Base-by-base conservation (phyloP, 2,797 vertebrate species). In the Liasis olivaceus region DNA sequence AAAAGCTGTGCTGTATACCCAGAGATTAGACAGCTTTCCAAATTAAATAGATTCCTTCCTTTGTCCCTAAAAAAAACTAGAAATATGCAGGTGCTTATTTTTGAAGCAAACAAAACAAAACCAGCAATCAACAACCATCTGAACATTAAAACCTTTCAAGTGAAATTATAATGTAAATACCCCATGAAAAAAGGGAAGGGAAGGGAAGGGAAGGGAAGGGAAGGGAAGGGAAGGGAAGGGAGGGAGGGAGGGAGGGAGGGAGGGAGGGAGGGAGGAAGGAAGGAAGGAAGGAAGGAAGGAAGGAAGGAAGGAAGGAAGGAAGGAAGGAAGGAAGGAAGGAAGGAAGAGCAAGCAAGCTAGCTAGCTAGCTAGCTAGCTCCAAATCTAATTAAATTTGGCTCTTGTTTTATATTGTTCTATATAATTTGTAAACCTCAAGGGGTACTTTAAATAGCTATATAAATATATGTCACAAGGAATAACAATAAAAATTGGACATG, bases 1-100 rank as follows among this genome's bases (percentile, higher is more conserved):
- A 96, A 97, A 96, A 90, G 95, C 96, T 95, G 91, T 95, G 94
- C 96, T 96, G 96, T 93, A 96, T 93, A 94, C 95, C 92, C 88
- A 94, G 95, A 96, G 96, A 98, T 97, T 95, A 97, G 94, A 89
- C 94, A 93, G 95, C 94, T 95, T 95, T 94, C 93, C 92, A 96
- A 96, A 97, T 92, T 64, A 92, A 96, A 97, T 92, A 84, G 90
- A 95, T 95, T 95, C 95, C 56, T 92, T 92, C 94, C 88, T 96
- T 97, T 96, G 94, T 92, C 87, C 89, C 31, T 54, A 31, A 91
- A 89, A 94, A 36, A 81, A 81, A 11, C 36, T 94, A 92, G 92
- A 90, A 93, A 93, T 54, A 72, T 11, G 62, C 85, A 89, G 58
- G 59, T 88, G 87, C n/a, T 77, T 85, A 4, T 28, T 92, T 58